Base-by-base conservation (phyloP, 2,888 invertebrate species). In the Cylindroiulus punctatus region DNA sequence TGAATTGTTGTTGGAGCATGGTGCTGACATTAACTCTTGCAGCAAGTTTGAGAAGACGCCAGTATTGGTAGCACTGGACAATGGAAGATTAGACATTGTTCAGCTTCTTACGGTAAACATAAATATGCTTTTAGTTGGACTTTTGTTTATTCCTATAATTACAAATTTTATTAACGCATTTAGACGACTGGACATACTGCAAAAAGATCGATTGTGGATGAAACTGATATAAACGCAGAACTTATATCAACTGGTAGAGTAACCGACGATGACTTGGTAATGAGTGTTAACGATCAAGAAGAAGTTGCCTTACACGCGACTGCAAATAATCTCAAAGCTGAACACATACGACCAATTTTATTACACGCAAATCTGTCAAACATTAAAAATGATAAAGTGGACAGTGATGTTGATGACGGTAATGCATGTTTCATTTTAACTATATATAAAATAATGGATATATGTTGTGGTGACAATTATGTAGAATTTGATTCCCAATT, bases 31-130 rank as follows among this genome's bases (percentile, higher is more conserved):
- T 12, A 92, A 92, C 84, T 91, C 93, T 88, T 90, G 92, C 84
- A 96, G 95, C 89, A 96, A 96, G 91, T 95, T 95, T 90, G 93
- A 94, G 76, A 94, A 94, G 89, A 94, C 94, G 0, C 94, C 95
- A 3, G 90, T 94, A 3, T 93, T 93, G 88, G 92, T 95, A 87
- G 95, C 95, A 0, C 90, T 92, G 47, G 94, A 94, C 89, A 94
- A 94, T 86, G 93, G 94, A 81, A 92, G 91, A 86, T 88, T 89
- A 36, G 91, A 91, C 88, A 89, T 92, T n/a, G 90, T 90, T 81
- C 90, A 90, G 81, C 87, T 90, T 36, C 88, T 91, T 81, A 90
- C 90, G 87, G 89, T 87, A 42, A 32, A 44, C 36, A n/a, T 36
- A 36, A 82, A 65, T 52, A n/a, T 65, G 65, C 22, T 65, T 26